Evolutionary conservation across 2,888 invertebrate species (phyloP), one percentile per base, ranked within the genome.

Genomic region (Belgica antarctica): DNA sequence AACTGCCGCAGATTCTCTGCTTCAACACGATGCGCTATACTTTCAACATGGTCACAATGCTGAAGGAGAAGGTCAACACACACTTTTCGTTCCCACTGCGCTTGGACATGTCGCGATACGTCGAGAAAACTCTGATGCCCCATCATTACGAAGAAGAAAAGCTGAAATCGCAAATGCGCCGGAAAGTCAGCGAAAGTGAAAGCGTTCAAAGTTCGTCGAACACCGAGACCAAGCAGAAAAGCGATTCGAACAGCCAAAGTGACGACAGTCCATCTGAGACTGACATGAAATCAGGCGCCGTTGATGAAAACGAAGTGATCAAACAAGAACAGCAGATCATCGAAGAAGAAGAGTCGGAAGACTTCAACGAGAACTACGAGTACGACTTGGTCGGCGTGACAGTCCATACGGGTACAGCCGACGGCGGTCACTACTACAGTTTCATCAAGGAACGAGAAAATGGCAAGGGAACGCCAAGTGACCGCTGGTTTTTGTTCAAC

Each of bases 1-100:
- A 92, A 76, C 82, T 96, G 25, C 96, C 96, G 0, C 89, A 91
- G 73, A 95, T 96, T 72, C 82, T 96, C 24, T 96, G 96, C 78
- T 96, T 96, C 79, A 96, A 96, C 80, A 96, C 96, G 0, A 95
- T 96, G 96, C 85, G 96, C 27, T 96, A 96, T 76, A 94, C 95
- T 0, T 96, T 96, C 81, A 96, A 96, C 80, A 96, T 96, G 95
- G 85, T 95, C 31, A 96, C 96, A 0, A 96, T 96, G 96, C 83
- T 94, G 72, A 96, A 96, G 77, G 96, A 96, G 78, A 96, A 96
- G 78, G 96, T 96, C 1, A 96, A 96, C 81, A 96, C 96, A 0
- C 95, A 96, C 77, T 96, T 96, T 79, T 96, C 95, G 12, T 96
- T 96, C 79, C 96, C 96, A 0, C 85, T 96, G 81, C 83, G 91